Base-by-base conservation (phyloP, 2,113 vertebrate species). In the Ivindomyrus marchei region DNA sequence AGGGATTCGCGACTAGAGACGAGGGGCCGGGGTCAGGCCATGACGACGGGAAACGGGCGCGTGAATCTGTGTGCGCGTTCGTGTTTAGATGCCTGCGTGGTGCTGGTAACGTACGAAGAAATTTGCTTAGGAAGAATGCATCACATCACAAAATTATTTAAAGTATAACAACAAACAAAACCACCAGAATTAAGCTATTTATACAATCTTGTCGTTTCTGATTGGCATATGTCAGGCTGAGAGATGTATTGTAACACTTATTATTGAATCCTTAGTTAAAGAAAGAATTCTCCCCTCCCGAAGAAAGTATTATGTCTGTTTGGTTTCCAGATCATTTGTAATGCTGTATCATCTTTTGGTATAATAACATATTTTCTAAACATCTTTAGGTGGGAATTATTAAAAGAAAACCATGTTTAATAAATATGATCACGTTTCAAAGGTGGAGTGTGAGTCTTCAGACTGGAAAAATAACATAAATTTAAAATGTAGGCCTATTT, bases 11-110 rank as follows among this genome's bases (percentile, higher is more conserved):
- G 36, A 42, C 31, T 39, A 77, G 70, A 17, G 13, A 87, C 52
- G 27, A 39, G 84, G 92, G 93, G 92, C 92, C 90, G 1, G n/a
- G 93, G 91, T 94, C 93, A 93, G 62, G 92, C 93, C 92, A 90
- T 93, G 93, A 88, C 93, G 92, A 92, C 91, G 92, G 91, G 31
- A 45, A 36, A 31, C 87, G 9, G n/a, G 45, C n/a, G 45, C 31
- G 62, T 47, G 88, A 70, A 46, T 31, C 13, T 74, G 88, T 74
- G 88, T 74, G 45, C 66, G 62, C 45, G 42, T 27, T 11, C 4
- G 42, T 47, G 52, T 88, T 24, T 66, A 62, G 85, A 66, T 62
- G 62, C 74, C 27, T 74, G 80, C 45, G 47, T 58, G 87, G 15
- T 85, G 24, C 39, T 45, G 52, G 89, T 85, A 10, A n/a, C 21